Evolutionary conservation across 2,888 invertebrate species (phyloP), one percentile per base, ranked within the genome.

Genomic region (Podotricha telesiphe): DNA sequence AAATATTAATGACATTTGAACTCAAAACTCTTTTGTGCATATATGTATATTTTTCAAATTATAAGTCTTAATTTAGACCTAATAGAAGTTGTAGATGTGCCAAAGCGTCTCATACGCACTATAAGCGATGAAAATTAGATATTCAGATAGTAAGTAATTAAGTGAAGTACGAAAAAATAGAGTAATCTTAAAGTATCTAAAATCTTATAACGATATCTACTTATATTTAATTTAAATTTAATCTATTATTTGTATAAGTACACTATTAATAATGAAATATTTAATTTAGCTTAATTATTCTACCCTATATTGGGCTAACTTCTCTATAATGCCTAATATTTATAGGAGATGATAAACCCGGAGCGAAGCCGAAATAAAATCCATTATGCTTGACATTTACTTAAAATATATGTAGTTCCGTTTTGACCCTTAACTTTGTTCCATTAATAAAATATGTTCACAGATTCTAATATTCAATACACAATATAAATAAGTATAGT

Each of bases 401-500:
- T 82, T 81, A 82, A 86, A 87, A 89, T 55, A 34, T 55, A 55
- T 85, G 86, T 83, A 82, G 82, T 82, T 77, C 79, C 81, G 70
- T 75, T 74, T 73, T 81, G 81, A 84, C 85, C 86, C 82, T 79
- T 83, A 81, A 83, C 82, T 80, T 84, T 73, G 66, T 73, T 76
- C 81, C 84, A 87, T 89, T 89, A 86, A 89, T 89, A 89, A 78
- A 76, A 89, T 86, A 82, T 78, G 85, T 85, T 85, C 82, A 80
- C 82, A 83, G 81, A 82, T 84, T 48, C 17, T 28, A 15, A 42
- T 48, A 48, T 58, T 22, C 6, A 10, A 42, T n/a, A 66, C 17
- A 28, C 37, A 10, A 42, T 37, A 8, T 8, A 7, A 37, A 1
- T 37, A 37, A 37, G 8, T 10, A 37, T 8, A 37, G 8, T 37